Evolutionary conservation across 1,140 invertebrate species (phyloP).

Genomic region (Sesamia nonagrioides): DNA sequence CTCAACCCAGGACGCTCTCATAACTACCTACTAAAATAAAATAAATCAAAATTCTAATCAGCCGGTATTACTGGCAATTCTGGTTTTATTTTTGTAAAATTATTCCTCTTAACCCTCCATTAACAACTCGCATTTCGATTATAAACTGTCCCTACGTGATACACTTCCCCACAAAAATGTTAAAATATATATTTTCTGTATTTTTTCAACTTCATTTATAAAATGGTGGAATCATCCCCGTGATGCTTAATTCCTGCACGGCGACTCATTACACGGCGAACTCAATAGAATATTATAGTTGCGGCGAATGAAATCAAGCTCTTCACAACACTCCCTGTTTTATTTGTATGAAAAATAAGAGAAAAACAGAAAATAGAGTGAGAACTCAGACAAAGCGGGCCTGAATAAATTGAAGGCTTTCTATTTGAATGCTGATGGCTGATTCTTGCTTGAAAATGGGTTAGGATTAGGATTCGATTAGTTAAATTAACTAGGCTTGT

Average conservation of each 20-base stretch:
- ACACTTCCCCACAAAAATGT: neutral
- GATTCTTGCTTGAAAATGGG: neutral
- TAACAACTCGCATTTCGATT: neutral
- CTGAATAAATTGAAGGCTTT: conserved; percentile 26
- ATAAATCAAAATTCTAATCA: neutral
- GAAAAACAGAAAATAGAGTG: conserved; percentile 17
- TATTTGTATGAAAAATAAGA: conserved; percentile 42
- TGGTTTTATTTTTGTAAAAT: neutral
- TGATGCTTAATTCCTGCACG: conserved; percentile 24
- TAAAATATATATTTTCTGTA: neutral
- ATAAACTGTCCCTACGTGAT: neutral
- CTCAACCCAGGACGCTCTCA: no score
- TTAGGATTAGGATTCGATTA: neutral
- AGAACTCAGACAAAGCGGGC: conserved; percentile 15
- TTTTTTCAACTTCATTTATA: neutral
- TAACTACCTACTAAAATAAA: no score
- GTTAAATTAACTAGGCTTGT: neutral
- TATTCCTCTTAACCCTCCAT: neutral
- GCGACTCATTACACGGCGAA: conserved; percentile 23
- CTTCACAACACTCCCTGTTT: conserved; percentile 16
- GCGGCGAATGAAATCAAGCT: conserved; percentile 14
- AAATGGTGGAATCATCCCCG: conserved; percentile 21
- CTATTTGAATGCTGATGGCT: conserved; percentile 11
- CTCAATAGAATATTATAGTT: conserved; percentile 39
- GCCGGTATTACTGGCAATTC: neutral